phyloP scores from a whole-genome alignment of 2,888 invertebrate genomes.

The Eilema sororculum region DNA sequence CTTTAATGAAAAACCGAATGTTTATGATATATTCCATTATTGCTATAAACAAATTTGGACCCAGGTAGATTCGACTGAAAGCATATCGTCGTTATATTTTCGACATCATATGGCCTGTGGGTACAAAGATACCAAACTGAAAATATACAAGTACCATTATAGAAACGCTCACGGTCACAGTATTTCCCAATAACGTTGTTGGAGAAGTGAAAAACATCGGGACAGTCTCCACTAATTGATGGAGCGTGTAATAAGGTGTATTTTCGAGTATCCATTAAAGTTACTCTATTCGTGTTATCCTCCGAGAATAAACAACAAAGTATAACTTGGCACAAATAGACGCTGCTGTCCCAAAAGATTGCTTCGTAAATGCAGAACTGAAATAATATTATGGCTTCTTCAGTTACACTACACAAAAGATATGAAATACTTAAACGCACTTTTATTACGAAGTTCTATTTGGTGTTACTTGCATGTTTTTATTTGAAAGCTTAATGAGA shows the following conservation, averaged over 20 bases:
- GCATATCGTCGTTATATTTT: too few relatives aligned
- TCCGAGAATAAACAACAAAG: slow-evolving; percentile 30
- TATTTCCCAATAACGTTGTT: too few relatives aligned
- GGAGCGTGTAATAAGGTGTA: not conserved
- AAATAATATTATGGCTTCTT: slow-evolving; percentile 10
- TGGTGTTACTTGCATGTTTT: too few relatives aligned
- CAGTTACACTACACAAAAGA: too few relatives aligned
- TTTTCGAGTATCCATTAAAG: slow-evolving; percentile 41
- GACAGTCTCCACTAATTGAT: not conserved
- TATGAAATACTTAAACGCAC: too few relatives aligned
- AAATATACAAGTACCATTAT: too few relatives aligned
- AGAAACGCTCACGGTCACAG: too few relatives aligned
- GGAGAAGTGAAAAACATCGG: not conserved
- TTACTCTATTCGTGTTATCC: slow-evolving; percentile 22
- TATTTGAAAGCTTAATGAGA: too few relatives aligned
- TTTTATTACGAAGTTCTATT: too few relatives aligned
- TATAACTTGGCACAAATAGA: slow-evolving; percentile 25
- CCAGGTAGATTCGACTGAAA: not conserved
- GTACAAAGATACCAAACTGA: too few relatives aligned
- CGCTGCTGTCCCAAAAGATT: slow-evolving; percentile 28
- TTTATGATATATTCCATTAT: not conserved
- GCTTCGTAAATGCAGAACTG: slow-evolving; percentile 17
- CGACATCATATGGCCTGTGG: too few relatives aligned
- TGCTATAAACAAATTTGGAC: not conserved
- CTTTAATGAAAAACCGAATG: not conserved